Evolutionary conservation across 2,113 vertebrate genomes (phyloP).

Genomic region (Tachycineta bicolor): DNA sequence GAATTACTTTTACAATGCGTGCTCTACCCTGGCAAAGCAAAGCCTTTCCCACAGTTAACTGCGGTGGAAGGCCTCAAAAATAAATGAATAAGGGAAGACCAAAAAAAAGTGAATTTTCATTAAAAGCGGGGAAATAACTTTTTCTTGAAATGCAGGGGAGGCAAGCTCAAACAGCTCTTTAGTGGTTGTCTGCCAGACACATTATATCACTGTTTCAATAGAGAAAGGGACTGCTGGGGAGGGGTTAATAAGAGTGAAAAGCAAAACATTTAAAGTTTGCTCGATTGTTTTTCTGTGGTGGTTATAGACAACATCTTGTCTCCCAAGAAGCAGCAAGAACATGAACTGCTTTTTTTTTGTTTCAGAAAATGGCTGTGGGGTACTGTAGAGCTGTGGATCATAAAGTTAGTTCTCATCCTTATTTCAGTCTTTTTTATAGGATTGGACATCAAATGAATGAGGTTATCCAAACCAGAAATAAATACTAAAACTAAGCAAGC

Average conservation of each 20-base stretch:
- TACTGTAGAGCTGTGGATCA: background rate
- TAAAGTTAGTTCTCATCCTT: background rate
- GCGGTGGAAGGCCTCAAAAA: constrained; percentile 48
- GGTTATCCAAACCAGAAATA: background rate
- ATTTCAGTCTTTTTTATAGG: background rate
- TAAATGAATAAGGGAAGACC: background rate
- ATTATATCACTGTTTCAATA: background rate
- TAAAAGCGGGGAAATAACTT: background rate
- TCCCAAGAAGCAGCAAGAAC: background rate
- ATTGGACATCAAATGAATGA: background rate
- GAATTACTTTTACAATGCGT: constrained; percentile 72
- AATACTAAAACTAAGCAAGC: background rate
- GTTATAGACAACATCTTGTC: background rate
- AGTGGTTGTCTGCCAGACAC: background rate
- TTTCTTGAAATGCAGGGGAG: background rate
- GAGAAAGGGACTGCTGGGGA: background rate
- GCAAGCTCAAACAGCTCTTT: background rate
- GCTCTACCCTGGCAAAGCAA: constrained; percentile 36
- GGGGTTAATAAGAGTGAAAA: background rate
- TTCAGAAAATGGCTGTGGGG: background rate
- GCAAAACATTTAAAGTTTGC: background rate
- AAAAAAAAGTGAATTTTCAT: constrained; percentile 4
- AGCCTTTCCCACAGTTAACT: constrained; percentile 64
- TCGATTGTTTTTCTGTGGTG: background rate
- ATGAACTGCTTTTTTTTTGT: background rate